These are phyloP conservation scores for Lycocorax pyrrhopterus DNA, from an alignment of 2,113 vertebrate species.

Conservation along the genomic window DNA sequence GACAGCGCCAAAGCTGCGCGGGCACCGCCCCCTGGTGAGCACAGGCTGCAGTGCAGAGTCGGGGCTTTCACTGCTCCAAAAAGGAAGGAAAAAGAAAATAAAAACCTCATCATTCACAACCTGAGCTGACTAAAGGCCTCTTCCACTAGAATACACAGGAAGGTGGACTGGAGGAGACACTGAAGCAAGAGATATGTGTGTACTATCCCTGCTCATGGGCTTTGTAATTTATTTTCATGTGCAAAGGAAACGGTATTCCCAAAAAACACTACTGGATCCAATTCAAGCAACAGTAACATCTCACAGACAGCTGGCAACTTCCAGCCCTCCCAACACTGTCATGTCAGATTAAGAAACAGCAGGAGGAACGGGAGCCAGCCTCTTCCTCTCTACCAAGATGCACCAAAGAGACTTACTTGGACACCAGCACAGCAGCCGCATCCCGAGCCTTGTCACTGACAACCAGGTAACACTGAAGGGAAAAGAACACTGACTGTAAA, in stretches of 20 bases:
- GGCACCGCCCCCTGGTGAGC: constrained; percentile 36
- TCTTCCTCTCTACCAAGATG: not conserved
- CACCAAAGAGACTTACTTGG: constrained; percentile 84
- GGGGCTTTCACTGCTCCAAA: not conserved
- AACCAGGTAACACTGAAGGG: constrained; percentile 82
- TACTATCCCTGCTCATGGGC: not conserved
- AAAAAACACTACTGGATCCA: not conserved
- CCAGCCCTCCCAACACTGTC: not conserved
- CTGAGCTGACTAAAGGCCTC: not conserved
- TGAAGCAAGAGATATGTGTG: not conserved
- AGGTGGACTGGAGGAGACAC: not conserved
- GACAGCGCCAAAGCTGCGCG: not conserved
- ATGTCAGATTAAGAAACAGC: not conserved
- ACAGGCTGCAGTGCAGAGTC: not conserved
- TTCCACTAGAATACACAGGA: not conserved
- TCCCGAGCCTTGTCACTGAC: constrained; percentile 87
- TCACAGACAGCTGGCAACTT: not conserved
- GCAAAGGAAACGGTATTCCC: not conserved
- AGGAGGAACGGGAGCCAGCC: not conserved
- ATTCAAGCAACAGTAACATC: not conserved
- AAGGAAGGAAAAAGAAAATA: not conserved
- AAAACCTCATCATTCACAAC: not conserved
- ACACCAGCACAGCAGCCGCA: constrained; percentile 89
- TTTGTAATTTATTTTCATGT: not conserved
- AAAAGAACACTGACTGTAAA: not conserved